Percentiles rank a stretch among this genome's conserved stretches.
phyloP scores from a whole-genome alignment of 1,140 invertebrate species.

The Lethocerus indicus region DNA sequence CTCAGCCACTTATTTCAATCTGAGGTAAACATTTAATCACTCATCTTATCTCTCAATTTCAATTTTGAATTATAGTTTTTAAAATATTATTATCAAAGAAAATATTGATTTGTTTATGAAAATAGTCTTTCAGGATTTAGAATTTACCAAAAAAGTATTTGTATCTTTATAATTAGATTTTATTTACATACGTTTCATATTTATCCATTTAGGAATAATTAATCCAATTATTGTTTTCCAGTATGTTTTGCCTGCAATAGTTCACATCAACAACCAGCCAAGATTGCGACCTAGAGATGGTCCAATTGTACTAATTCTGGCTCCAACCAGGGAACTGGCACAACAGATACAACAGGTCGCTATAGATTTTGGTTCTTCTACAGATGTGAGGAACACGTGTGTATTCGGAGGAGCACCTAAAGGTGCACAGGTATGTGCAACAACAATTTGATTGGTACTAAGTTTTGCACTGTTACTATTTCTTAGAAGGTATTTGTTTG shows the following conservation, averaged over 20 bases:
- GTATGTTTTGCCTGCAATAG: slow-evolving; percentile 40
- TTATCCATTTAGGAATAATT: too few relatives aligned
- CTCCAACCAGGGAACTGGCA: slow-evolving; percentile 71
- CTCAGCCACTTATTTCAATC: too few relatives aligned
- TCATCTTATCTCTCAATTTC: background rate
- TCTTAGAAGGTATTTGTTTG: too few relatives aligned
- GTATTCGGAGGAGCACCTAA: slow-evolving; percentile 78
- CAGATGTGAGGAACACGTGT: slow-evolving; percentile 64
- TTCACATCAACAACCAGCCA: slow-evolving; percentile 62
- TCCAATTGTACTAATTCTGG: slow-evolving; percentile 55
- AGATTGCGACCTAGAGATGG: slow-evolving; percentile 46
- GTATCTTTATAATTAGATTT: too few relatives aligned
- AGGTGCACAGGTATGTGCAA: slow-evolving; percentile 31
- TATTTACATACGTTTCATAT: too few relatives aligned
- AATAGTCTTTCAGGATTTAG: too few relatives aligned
- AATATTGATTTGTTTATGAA: background rate
- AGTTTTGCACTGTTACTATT: background rate
- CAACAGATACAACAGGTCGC: slow-evolving; percentile 80
- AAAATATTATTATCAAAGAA: slow-evolving; percentile 56
- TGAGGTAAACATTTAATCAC: too few relatives aligned
- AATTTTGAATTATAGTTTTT: slow-evolving; percentile 37
- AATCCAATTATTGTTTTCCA: slow-evolving; percentile 52
- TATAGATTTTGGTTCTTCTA: slow-evolving; percentile 55
- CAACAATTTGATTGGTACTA: background rate
- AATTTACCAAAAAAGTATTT: too few relatives aligned